These are phyloP conservation scores for Heliconius hewitsoni DNA, from an alignment of 1,140 invertebrate genomes.

Conservation along the genomic window DNA sequence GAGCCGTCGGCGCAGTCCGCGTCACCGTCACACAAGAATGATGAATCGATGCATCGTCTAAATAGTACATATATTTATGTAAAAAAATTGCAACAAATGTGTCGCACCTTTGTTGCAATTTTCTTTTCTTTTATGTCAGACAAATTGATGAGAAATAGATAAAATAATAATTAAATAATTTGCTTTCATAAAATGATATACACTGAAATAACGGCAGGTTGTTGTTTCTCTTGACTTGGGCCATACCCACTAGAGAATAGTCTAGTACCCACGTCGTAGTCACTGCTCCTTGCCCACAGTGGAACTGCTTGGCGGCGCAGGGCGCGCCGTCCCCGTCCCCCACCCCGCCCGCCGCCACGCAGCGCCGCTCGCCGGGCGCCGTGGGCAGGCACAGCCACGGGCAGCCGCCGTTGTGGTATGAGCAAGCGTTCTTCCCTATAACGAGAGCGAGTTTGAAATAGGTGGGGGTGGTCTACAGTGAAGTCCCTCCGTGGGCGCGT, in stretches of 20 bases:
- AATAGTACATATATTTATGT: neutral
- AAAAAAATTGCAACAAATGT: no score
- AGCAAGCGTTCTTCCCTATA: constrained; percentile 85
- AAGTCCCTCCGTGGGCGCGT: no score
- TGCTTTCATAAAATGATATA: no score
- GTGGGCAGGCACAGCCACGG: constrained; percentile 47
- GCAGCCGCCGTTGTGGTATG: constrained; percentile 84
- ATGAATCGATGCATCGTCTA: constrained; percentile 80
- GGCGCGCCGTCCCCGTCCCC: constrained; percentile 21
- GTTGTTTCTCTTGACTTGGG: no score
- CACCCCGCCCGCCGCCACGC: constrained; percentile 32
- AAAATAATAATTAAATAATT: no score
- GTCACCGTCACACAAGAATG: constrained; percentile 88
- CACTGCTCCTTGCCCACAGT: constrained; percentile 49
- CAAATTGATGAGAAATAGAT: no score
- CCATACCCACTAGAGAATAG: no score
- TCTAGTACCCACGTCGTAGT: neutral
- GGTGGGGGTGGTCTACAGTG: neutral
- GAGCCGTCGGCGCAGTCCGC: constrained; percentile 92
- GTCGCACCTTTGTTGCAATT: no score
- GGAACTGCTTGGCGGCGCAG: constrained; percentile 49
- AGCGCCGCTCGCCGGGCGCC: constrained; percentile 33
- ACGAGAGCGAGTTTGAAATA: neutral
- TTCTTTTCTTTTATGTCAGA: no score
- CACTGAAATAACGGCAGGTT: no score